These are phyloP conservation scores for Globicephala melas DNA, from an alignment of 2,113 vertebrate species.

Conservation along the genomic window DNA sequence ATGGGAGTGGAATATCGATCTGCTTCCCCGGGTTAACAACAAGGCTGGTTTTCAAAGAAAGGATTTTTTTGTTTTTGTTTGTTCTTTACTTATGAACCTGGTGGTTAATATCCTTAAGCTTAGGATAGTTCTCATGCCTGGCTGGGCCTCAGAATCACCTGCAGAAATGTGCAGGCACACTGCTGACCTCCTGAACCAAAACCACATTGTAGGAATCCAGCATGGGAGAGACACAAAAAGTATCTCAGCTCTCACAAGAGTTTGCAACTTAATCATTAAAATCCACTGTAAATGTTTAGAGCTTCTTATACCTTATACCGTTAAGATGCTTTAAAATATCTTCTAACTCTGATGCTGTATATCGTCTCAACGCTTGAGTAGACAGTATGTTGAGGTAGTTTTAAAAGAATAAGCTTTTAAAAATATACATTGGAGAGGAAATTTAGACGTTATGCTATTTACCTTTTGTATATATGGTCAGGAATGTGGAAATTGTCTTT, in stretches of 20 bases:
- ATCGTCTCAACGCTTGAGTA: neutral
- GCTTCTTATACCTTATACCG: neutral
- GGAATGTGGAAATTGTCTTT: neutral
- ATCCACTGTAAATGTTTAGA: neutral
- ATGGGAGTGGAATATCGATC: neutral
- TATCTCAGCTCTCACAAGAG: neutral
- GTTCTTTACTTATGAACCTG: neutral
- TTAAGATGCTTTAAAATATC: neutral
- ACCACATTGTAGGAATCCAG: neutral
- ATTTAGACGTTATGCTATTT: neutral
- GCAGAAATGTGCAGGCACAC: neutral
- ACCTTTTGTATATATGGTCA: neutral
- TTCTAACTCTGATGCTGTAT: neutral
- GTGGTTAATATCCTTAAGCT: neutral
- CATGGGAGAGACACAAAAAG: neutral
- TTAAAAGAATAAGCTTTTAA: neutral
- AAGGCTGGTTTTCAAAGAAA: neutral
- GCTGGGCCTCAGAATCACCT: neutral
- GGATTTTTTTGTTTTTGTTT: neutral
- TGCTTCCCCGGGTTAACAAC: neutral
- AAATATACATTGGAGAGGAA: neutral
- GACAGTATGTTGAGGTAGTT: neutral
- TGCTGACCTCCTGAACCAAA: neutral
- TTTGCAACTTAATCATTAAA: neutral
- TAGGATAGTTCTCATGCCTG: neutral